Base-by-base conservation (phyloP, 2,113 vertebrate species). In the Eidolon helvum region DNA sequence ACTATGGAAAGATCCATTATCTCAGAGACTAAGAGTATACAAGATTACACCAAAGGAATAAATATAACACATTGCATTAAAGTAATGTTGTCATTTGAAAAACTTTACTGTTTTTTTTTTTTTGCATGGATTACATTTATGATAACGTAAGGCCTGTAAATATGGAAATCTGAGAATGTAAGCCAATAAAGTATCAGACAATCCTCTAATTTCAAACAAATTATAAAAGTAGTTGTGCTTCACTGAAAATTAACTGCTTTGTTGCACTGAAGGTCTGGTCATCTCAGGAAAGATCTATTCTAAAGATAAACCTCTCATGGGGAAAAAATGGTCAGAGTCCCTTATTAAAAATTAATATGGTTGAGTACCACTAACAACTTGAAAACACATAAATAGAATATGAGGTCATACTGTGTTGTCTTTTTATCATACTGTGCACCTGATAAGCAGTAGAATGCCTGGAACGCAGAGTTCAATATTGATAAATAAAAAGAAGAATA, bases 191-290 rank as follows among this genome's bases (percentile, higher is more conserved):
- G 57, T 33, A 79, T 22, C 40, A 96, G 69, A 96, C 86, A 97
- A 97, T 80, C 74, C 40, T 92, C 74, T 35, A 48, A 66, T 91
- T 96, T 96, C 74, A 96, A 95, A 88, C n/a, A 68, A 63, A 94
- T 68, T 11, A 75, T 90, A 96, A 68, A 45, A 40, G 91, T 48
- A 92, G 48, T 45, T n/a, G 90, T 90, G 84, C 11, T 48, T 97
- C 93, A 7, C 1, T 92, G 89, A 78, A 94, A 71, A 50, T 45
- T 21, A 92, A 75, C 33, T 71, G 35, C 19, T 72, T 77, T 30
- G 22, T 50, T 53, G 19, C 8, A 28, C 0, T 72, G 33, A 86
- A 28, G 28, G 15, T 57, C 28, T 83, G 61, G 21, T 66, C 26
- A 94, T 50, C 50, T 84, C 35, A 82, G 80, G 33, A 59, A 89